phyloP scores from a whole-genome alignment of 2,888 invertebrate species.

The Punctoribates punctum region DNA sequence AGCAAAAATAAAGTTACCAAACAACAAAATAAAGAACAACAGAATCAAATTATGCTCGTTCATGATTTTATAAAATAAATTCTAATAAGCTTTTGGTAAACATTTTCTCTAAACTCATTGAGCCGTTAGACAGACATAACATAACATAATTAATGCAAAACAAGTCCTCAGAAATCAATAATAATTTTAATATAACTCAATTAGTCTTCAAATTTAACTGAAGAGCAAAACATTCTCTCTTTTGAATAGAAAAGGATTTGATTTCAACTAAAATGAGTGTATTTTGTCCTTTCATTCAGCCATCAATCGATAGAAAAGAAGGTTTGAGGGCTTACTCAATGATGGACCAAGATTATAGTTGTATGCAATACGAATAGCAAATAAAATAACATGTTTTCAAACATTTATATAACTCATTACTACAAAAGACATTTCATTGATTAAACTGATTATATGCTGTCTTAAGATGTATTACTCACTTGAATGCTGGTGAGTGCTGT shows the following conservation, averaged over 20 bases:
- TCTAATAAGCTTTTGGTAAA: too few relatives aligned
- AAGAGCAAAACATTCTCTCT: neutral
- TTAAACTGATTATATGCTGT: constrained; percentile 1
- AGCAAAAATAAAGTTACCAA: neutral
- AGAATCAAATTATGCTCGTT: neutral
- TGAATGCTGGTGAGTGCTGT: constrained; percentile 69
- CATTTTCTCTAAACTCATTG: neutral
- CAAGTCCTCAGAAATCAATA: neutral
- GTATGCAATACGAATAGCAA: neutral
- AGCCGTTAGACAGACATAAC: neutral
- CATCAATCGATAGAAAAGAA: neutral
- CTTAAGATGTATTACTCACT: constrained; percentile 55
- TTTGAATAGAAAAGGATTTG: neutral
- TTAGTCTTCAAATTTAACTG: neutral
- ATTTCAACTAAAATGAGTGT: neutral
- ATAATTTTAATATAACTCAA: neutral
- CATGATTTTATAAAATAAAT: neutral
- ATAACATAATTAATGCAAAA: neutral
- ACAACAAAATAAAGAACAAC: neutral
- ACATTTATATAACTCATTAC: neutral
- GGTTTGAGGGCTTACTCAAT: neutral
- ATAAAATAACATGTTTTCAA: neutral
- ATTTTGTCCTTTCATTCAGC: neutral
- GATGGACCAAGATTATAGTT: neutral
- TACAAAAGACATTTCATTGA: neutral